Evolutionary conservation across 2,797 vertebrate genomes (phyloP).

Genomic region (Notolepis coatsorum): DNA sequence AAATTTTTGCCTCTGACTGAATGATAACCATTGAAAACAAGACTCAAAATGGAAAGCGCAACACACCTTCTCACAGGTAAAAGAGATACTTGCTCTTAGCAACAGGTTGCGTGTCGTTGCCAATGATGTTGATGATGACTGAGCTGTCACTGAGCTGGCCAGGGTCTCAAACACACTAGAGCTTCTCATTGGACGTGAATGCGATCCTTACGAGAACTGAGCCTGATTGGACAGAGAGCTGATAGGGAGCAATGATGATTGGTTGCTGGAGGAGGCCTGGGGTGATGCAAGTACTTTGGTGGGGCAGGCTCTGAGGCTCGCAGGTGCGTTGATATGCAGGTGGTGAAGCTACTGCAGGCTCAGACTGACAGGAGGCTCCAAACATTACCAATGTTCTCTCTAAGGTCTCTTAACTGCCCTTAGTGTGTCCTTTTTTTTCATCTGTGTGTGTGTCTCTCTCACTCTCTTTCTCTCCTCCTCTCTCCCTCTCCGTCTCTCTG

Average conservation of each 20-base stretch:
- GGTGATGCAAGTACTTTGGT: slow-evolving; percentile 14
- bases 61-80: background rate
- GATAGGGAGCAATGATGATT: slow-evolving; percentile 23
- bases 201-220: background rate
- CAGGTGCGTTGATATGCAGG: slow-evolving; percentile 73
- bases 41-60: background rate
- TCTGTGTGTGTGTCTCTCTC: background rate
- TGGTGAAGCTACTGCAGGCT: slow-evolving; percentile 63
- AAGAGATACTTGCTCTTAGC: background rate
- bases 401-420: no score
- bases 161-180: no score
- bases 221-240: slow-evolving; percentile 18
- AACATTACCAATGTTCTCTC: slow-evolving; percentile 22
- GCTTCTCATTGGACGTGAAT: slow-evolving; percentile 8
- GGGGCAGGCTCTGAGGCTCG: slow-evolving; percentile 32
- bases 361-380: slow-evolving; percentile 48
- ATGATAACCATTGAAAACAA: no score
- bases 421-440: background rate
- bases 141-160: background rate
- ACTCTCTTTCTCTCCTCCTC: background rate
- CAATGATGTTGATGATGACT: background rate
- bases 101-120: background rate
- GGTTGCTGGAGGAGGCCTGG: slow-evolving; percentile 37
- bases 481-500: background rate
- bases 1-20: background rate